Base-by-base conservation (phyloP, 2,797 vertebrate species). In the Alauda arvensis region DNA sequence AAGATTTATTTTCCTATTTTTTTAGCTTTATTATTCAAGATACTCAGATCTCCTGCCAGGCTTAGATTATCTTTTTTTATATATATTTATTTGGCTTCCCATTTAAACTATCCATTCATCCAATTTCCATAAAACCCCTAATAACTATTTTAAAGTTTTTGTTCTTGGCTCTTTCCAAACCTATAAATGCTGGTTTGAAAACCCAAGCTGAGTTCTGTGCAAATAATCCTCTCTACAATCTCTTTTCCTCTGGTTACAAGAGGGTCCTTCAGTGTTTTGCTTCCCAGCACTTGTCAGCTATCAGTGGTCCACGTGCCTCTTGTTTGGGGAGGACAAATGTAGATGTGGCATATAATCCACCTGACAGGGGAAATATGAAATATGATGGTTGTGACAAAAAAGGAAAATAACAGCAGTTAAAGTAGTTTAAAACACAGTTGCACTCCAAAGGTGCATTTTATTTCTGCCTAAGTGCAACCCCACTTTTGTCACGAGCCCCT, bases 91-190 rank as follows among this genome's bases (percentile, higher is more conserved):
- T 96, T 97, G 95, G 91, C 88, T 96, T 96, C 88, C 85, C 51
- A 49, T 72, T 95, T 72, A 94, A 97, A 87, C 63, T 68, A 87
- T 94, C 88, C 88, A 85, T 95, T 96, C 95, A 95, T 96, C 83
- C 87, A 91, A 84, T 93, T 96, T 96, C 94, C 95, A 96, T 96
- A 96, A 97, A 97, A 46, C 92, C 95, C 88, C 88, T 96, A 97
- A 97, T 97, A 96, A 96, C 95, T 91, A 82, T 96, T 96, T 94
- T 93, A 95, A 87, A 91, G 67, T 93, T 96, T 97, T 93, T 96
- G 83, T 95, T 96, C 92, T 96, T 96, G 96, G 92, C 94, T 93
- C 84, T 92, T 93, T 89, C 85, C 70, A 93, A 93, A 94, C 83
- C 92, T 92, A 85, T 96, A 97, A 97, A 95, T 94, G 92, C 62